Percentiles rank a stretch among this genome's conserved stretches.
Evolutionary conservation across 2,797 vertebrate species (phyloP).

Genomic region (Eurystomus glaucurus): DNA sequence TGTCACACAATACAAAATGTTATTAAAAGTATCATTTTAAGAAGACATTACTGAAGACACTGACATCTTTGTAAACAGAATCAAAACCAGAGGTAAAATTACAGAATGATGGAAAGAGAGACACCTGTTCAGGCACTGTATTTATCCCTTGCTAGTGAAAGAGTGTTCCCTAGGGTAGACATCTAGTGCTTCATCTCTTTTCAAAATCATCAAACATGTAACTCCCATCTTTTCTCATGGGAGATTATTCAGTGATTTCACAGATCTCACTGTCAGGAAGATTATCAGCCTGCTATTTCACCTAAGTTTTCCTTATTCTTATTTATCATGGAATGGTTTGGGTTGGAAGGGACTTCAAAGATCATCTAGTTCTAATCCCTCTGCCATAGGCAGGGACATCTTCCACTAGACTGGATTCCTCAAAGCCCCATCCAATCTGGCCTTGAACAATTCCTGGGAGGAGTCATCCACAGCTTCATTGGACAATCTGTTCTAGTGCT

Average conservation of each 20-base stretch:
- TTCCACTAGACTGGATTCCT: too few species aligned
- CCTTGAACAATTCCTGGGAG: too few species aligned
- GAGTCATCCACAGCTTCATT: too few species aligned
- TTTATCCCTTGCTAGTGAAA: background rate
- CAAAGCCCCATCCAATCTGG: too few species aligned
- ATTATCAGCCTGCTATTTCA: constrained; percentile 17
- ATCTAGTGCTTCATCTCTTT: background rate
- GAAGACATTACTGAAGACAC: background rate
- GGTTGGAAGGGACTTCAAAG: too few species aligned
- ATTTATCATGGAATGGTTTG: background rate
- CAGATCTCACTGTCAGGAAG: constrained; percentile 11
- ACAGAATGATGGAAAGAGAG: background rate
- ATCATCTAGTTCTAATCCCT: too few species aligned
- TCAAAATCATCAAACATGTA: background rate
- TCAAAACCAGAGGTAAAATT: background rate
- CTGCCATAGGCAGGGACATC: too few species aligned
- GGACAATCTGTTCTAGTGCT: too few species aligned
- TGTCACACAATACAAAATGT: background rate
- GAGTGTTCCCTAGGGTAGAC: background rate
- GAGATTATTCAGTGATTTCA: constrained; percentile 10
- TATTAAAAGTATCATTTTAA: background rate
- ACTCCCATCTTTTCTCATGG: background rate
- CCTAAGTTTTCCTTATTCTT: background rate
- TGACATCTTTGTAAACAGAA: background rate
- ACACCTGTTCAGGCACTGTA: background rate